Evolutionary conservation across 2,113 vertebrate genomes (phyloP), one percentile per base, ranked within the genome.

Genomic region (Engraulis encrasicolus): DNA sequence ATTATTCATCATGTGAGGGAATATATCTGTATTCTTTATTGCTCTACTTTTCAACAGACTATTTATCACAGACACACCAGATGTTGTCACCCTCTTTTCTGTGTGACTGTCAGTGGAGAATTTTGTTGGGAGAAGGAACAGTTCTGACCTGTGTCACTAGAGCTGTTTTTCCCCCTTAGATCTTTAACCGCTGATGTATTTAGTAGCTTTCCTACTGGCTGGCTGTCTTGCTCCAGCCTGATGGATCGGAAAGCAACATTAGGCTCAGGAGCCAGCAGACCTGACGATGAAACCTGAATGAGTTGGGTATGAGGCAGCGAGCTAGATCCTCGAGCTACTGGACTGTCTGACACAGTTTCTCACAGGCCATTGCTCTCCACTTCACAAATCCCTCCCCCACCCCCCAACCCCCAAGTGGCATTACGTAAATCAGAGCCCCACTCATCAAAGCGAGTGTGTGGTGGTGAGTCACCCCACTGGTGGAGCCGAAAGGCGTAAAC

Each of bases 121-220:
- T 23, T 36, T 14, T 34, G n/a, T n/a, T n/a, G n/a, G 2, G 66
- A 14, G 6, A 31, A 74, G 34, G 66, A 74, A 23, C 14, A 27
- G 34, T 74, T 12, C 66, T 6, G 66, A 15, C 27, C 66, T 74
- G 66, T 17, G 1, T 1, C 4, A 19, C 66, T 0, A 14, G 31
- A 36, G 66, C 27, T 74, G 31, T 74, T 34, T 36, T 31, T 36
- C n/a, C 27, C 31, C 27, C 27, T 17, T 31, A 34, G 66, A 74
- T 74, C 66, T 34, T 74, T 74, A 74, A 74, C 66, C 66, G 27
- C 66, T 74, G 66, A 74, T 34, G 66, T 36, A 34, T 74, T 74
- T 74, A 34, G 66, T 74, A 14, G 66, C 66, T 34, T 3, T 11
- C 0, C 66, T 4, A 74, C 66, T 74, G 31, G 66, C 31, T 34